phyloP scores from a whole-genome alignment of 2,888 invertebrate species.

The Lepetodrilus schrolli region DNA sequence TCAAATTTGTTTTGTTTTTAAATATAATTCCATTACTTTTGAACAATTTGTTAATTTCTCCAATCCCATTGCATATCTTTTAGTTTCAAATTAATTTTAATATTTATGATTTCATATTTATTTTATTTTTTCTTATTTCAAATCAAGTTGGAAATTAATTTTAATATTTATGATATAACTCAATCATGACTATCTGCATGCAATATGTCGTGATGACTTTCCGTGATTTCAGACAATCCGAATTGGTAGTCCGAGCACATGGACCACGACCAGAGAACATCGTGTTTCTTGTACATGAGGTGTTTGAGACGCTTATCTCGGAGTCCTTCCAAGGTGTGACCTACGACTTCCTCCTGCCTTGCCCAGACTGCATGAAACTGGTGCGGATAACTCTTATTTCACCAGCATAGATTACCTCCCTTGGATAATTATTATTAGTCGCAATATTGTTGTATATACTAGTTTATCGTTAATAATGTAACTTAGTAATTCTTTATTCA shows the following conservation, averaged over 20 bases:
- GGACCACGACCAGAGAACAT: conserved; percentile 74
- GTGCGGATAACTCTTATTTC: conserved; percentile 50
- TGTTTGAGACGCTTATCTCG: conserved; percentile 71
- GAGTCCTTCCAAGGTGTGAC: conserved; percentile 74
- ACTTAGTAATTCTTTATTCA: not conserved
- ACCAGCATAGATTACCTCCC: too few relatives aligned
- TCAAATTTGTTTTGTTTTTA: too few relatives aligned
- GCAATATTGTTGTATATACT: not conserved
- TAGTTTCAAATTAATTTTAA: too few relatives aligned
- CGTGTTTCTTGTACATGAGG: conserved; percentile 73
- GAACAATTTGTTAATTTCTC: too few relatives aligned
- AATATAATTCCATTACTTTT: too few relatives aligned
- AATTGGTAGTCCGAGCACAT: conserved; percentile 68
- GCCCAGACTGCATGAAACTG: conserved; percentile 70
- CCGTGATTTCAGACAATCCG: conserved; percentile 63
- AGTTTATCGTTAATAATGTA: not conserved
- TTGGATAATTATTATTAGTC: not conserved
- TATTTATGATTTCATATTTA: too few relatives aligned
- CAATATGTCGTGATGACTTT: too few relatives aligned
- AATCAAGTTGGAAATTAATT: too few relatives aligned
- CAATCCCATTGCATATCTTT: too few relatives aligned
- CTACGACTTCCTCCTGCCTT: conserved; percentile 73
- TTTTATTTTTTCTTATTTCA: too few relatives aligned
- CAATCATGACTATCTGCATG: too few relatives aligned
- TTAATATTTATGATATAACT: too few relatives aligned